Conservation (phyloP, 2,797 vertebrate species). For the Siniperca undulata region DNA sequence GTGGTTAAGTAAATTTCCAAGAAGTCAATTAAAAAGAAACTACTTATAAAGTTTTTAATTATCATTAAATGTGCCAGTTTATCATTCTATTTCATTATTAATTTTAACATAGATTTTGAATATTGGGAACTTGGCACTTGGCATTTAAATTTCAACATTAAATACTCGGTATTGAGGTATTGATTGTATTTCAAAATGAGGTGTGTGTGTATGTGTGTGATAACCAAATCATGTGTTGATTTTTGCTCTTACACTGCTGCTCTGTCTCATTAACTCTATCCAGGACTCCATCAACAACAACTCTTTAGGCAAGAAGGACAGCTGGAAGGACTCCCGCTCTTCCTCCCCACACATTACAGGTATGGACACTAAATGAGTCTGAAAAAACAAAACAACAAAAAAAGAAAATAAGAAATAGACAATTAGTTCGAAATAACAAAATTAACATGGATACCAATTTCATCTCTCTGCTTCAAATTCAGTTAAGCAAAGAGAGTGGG, state of each 20-base stretch:
- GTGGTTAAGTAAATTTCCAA: background rate
- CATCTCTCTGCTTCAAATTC: too few relatives aligned
- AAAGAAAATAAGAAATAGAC: background rate
- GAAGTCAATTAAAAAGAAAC: background rate
- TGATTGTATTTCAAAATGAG: background rate
- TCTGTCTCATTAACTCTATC: slow-evolving; percentile 31
- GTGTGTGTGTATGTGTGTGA: background rate
- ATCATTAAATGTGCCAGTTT: background rate
- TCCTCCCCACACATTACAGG: slow-evolving; percentile 96
- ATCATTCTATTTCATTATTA: too few relatives aligned
- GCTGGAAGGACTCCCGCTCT: slow-evolving; percentile 94
- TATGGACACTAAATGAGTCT: slow-evolving; percentile 57
- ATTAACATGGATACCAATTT: background rate
- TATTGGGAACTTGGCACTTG: background rate
- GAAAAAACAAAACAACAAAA: background rate
- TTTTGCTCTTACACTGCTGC: slow-evolving; percentile 16
- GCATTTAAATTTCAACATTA: background rate
- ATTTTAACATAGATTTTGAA: background rate
- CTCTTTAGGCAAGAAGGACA: slow-evolving; percentile 96
- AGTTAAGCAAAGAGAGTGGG: too few relatives aligned
- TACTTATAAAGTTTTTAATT: background rate
- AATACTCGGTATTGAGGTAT: background rate
- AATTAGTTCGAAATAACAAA: background rate
- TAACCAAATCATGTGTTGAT: slow-evolving; percentile 17
- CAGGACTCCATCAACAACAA: slow-evolving; percentile 99